Percentiles rank a stretch among this genome's conserved stretches.
These are phyloP conservation scores for Pemphigus obesinymphae DNA, from an alignment of 1,140 invertebrate genomes.

Conservation along the genomic window DNA sequence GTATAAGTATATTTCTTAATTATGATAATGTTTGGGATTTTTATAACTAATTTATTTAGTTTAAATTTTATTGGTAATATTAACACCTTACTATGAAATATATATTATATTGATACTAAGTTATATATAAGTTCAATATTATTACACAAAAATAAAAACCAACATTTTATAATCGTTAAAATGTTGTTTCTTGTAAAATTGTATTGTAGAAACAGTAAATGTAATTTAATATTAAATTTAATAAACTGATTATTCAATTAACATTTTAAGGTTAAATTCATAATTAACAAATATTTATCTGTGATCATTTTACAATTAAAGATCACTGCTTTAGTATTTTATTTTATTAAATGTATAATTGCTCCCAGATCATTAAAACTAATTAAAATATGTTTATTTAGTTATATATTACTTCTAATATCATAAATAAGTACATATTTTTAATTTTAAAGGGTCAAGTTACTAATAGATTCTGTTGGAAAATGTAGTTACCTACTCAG, in stretches of 20 bases:
- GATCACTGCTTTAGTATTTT: constrained; percentile 15
- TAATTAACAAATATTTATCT: constrained; percentile 16
- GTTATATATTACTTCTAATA: not conserved
- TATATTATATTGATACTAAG: not conserved
- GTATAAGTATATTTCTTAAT: not conserved
- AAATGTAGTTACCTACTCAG: constrained; percentile 37
- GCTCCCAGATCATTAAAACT: not conserved
- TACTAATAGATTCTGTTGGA: constrained; percentile 29
- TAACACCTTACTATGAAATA: not conserved
- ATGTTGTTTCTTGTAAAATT: not conserved
- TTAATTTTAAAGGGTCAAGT: constrained; percentile 29
- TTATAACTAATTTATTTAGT: not conserved
- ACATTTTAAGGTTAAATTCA: constrained; percentile 1
- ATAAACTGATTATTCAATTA: not conserved
- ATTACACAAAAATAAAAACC: not conserved
- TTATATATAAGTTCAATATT: not conserved
- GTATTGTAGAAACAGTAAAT: not conserved
- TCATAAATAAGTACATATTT: constrained; percentile 15
- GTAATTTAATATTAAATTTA: not conserved
- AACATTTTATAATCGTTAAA: not conserved
- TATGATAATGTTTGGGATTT: not conserved
- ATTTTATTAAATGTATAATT: not conserved
- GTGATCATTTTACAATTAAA: constrained; percentile 24
- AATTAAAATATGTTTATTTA: constrained; percentile 20
- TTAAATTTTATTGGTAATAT: not conserved